Base-by-base conservation (phyloP, 2,113 vertebrate genomes). In the Aphyosemion australe region DNA sequence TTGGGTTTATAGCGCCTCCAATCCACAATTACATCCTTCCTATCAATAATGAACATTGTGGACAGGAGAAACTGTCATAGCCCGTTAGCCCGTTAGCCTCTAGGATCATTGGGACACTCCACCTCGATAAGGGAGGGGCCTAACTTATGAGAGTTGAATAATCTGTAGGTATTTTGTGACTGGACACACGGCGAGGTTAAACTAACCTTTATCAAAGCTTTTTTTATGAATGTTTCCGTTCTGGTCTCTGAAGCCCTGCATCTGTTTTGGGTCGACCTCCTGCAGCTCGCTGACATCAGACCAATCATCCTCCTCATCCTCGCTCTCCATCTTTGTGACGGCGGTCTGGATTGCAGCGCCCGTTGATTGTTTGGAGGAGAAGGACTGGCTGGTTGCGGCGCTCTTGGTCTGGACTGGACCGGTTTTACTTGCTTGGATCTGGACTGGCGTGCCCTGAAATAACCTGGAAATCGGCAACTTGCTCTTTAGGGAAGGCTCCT, bases 281-380 rank as follows among this genome's bases (percentile, higher is more conserved):
- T 93, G 90, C 31, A 82, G 66, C 73, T 94, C 90, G 1, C 93
- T 95, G 41, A 91, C 87, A 1, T 93, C 90, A 0, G 60, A 91
- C 81, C 80, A 83, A 0, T 81, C 79, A 0, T 85, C 84, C 0
- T 89, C 89, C 4, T 91, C 91, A 0, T 86, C 65, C 2, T 90
- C 67, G 0, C 87, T 94, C 62, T 89, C 92, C 53, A 56, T n/a
- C 18, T 73, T 37, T 46, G 50, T 66, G 52, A 87, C 89, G 0
- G 74, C 68, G 0, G 85, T 85, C 71, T 53, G 75, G 3, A 20
- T 76, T 50, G 74, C 78, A 15, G 3, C 78, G 37, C 19, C 81
- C 18, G 48, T 76, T 2, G 84, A 54, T 0, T 1, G 77, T 13
- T 64, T 79, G n/a, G 60, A 6, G 20, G 60, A 60, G n/a, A n/a